A percentile compares a stretch with the other conserved stretches of the same genome.
Conservation (phyloP, 2,888 invertebrate genomes). For the Unio delphinus region DNA sequence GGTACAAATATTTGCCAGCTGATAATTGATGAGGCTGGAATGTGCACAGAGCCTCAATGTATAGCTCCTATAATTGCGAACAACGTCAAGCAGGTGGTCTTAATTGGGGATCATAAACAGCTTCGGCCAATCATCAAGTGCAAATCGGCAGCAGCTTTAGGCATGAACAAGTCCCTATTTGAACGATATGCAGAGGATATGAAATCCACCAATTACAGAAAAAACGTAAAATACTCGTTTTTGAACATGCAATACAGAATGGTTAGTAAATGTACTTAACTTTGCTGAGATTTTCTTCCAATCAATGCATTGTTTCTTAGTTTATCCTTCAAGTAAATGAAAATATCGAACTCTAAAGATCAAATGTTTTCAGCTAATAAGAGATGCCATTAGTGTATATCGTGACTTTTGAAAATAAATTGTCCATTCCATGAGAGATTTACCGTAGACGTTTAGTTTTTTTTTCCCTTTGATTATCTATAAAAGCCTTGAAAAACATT, state of each 20-base stretch:
- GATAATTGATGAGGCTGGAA: slow-evolving; percentile 64
- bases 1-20: slow-evolving; percentile 26
- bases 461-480: no score
- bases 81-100: slow-evolving; percentile 51
- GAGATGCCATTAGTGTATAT: no score
- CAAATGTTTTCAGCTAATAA: no score
- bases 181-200: slow-evolving; percentile 15
- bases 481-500: no score
- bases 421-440: no score
- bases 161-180: slow-evolving; percentile 37
- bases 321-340: no score
- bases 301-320: no score
- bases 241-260: slow-evolving; percentile 55
- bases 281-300: no score
- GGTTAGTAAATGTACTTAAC: slow-evolving; percentile 23
- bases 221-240: slow-evolving; percentile 36
- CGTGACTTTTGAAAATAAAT: no score
- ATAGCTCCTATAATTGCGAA: slow-evolving; percentile 54
- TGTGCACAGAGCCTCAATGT: slow-evolving; percentile 63
- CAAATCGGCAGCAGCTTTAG: slow-evolving; percentile 33
- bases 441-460: no score
- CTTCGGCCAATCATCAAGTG: slow-evolving; percentile 60
- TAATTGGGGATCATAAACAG: slow-evolving; percentile 67
- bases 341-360: no score
- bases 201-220: neutral